Evolutionary conservation across 37 sponge, comb jelly and placozoan species (phyloP).

Genomic region (Geodia barretti): DNA sequence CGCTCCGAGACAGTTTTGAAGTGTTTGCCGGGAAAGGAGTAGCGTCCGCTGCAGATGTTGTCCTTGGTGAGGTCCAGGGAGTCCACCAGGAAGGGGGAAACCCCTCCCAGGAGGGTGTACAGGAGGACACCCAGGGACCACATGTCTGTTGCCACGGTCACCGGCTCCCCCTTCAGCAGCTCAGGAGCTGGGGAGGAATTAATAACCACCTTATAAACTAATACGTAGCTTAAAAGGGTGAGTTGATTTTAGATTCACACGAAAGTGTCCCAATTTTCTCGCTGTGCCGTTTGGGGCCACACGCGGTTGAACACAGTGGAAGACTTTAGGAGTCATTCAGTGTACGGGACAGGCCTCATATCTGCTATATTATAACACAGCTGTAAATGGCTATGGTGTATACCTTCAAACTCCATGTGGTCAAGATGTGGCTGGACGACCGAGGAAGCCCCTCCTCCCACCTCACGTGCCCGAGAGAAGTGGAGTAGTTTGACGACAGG

Average conservation of each 20-base stretch:
- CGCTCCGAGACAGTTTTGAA: constrained; percentile 42
- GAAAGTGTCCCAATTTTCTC: too few species aligned
- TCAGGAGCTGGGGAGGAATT: constrained; percentile 84
- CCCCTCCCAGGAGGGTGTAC: constrained; percentile 60
- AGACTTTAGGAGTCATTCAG: neutral
- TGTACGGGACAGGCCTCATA: too few species aligned
- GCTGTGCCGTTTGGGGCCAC: too few species aligned
- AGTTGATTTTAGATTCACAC: too few species aligned
- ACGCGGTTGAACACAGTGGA: too few species aligned
- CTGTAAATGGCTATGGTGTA: neutral
- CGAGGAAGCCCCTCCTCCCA: neutral
- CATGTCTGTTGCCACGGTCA: constrained; percentile 67
- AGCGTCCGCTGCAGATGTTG: constrained; percentile 44
- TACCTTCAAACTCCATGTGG: constrained; percentile 45
- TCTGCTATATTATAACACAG: too few species aligned
- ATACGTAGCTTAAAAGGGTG: too few species aligned
- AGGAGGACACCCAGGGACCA: constrained; percentile 66
- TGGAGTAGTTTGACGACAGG: constrained; percentile 54
- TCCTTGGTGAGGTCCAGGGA: constrained; percentile 51
- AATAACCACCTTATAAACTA: too few species aligned
- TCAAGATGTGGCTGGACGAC: constrained; percentile 1
- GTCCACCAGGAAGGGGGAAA: constrained; percentile 64
- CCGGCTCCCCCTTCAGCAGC: constrained; percentile 46
- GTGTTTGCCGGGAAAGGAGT: constrained; percentile 31
- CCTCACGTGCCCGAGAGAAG: constrained; percentile 35